phyloP scores from a whole-genome alignment of 2,113 vertebrate species.

The Peucedramus taeniatus region DNA sequence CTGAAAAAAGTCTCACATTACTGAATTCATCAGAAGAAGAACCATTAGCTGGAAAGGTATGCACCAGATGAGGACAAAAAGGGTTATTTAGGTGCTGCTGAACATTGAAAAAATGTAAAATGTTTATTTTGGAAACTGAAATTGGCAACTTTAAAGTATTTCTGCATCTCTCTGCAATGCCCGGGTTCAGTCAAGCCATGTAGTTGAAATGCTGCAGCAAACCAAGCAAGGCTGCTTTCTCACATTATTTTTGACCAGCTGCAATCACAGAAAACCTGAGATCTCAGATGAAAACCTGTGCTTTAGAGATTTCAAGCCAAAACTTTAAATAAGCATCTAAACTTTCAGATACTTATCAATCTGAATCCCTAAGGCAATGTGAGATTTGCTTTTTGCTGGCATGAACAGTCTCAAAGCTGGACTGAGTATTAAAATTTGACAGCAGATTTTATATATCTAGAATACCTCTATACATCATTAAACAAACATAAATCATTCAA shows the following conservation, averaged over 20 bases:
- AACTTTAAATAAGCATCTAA: conserved; percentile 46
- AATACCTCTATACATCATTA: conserved; percentile 13
- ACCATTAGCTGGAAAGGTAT: neutral
- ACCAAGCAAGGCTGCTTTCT: conserved; percentile 4
- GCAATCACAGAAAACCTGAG: neutral
- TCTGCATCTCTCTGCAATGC: neutral
- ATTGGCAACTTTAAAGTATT: neutral
- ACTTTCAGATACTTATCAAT: conserved; percentile 11
- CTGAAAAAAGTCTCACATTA: neutral
- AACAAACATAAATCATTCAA: conserved; percentile 34
- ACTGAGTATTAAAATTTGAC: conserved; percentile 18
- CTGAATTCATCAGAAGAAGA: neutral
- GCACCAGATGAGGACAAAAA: neutral
- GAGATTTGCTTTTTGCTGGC: conserved; percentile 2
- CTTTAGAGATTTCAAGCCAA: conserved; percentile 16
- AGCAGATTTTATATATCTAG: neutral
- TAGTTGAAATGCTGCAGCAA: conserved; percentile 5
- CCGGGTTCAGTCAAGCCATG: neutral
- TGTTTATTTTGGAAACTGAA: neutral
- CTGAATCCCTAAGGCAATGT: neutral
- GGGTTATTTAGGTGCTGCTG: neutral
- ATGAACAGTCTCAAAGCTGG: neutral
- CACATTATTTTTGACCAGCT: neutral
- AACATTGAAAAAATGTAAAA: neutral
- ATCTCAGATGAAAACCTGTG: conserved; percentile 10